Evolutionary conservation across 1,140 invertebrate species (phyloP).

Genomic region (Popillia japonica): DNA sequence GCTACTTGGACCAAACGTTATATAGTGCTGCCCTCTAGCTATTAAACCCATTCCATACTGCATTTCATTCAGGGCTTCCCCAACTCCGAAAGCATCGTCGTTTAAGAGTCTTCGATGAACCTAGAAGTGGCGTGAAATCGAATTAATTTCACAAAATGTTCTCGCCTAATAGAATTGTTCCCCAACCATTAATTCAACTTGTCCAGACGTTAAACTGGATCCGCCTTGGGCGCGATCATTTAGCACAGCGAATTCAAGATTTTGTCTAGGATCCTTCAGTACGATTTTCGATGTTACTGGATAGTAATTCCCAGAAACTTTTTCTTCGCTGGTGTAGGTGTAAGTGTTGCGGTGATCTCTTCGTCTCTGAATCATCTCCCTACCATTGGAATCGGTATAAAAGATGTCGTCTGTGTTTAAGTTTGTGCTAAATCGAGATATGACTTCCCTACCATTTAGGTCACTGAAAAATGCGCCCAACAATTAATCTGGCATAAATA

Average conservation of each 20-base stretch:
- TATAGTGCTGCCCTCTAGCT: slow-evolving; percentile 72
- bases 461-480: slow-evolving; percentile 65
- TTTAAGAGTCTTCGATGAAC: slow-evolving; percentile 83
- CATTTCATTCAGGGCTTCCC: slow-evolving; percentile 83
- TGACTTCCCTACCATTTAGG: slow-evolving; percentile 80
- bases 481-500: background rate
- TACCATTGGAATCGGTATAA: slow-evolving; percentile 93
- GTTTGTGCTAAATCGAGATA: slow-evolving; percentile 75
- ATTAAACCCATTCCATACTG: slow-evolving; percentile 74
- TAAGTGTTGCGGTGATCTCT: slow-evolving; percentile 47
- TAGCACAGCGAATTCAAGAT: slow-evolving; percentile 69
- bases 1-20: slow-evolving; percentile 52
- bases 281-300: slow-evolving; percentile 85
- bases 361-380: slow-evolving; percentile 68
- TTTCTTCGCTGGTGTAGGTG: slow-evolving; percentile 69
- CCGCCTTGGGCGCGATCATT: slow-evolving; percentile 89
- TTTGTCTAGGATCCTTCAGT: slow-evolving; percentile 65
- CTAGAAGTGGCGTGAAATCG: slow-evolving; percentile 66
- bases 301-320: slow-evolving; percentile 87
- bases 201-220: slow-evolving; percentile 73
- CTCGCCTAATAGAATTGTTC: no score
- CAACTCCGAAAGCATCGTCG: slow-evolving; percentile 94
- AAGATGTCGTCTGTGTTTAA: slow-evolving; percentile 75
- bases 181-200: slow-evolving; percentile 78
- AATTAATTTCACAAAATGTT: slow-evolving; percentile 3